Percentiles rank a stretch among this genome's conserved stretches.
These are phyloP conservation scores for Pandemis cinnamomeana DNA, from an alignment of 2,888 invertebrate genomes.

Conservation along the genomic window DNA sequence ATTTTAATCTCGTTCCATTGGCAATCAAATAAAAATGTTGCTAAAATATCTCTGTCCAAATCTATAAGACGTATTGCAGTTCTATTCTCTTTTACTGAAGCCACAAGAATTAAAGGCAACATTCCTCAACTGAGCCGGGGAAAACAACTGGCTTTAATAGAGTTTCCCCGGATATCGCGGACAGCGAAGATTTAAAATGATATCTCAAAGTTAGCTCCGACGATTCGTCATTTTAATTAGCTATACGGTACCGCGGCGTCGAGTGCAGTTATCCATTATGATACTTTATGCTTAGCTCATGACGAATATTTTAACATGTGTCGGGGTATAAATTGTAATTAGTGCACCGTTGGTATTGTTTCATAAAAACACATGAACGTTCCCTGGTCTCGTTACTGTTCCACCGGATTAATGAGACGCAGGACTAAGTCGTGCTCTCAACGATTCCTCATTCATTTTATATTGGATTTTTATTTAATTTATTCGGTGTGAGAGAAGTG, in stretches of 20 bases:
- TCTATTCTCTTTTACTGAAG: background rate
- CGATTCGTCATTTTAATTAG: conserved; percentile 19
- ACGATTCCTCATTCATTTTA: conserved; percentile 79
- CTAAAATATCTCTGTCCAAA: background rate
- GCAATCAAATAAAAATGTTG: background rate
- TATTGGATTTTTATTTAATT: conserved; percentile 81
- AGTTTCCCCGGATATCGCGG: background rate
- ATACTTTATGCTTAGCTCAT: conserved; percentile 23
- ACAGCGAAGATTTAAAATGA: background rate
- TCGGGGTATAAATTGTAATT: conserved; percentile 32
- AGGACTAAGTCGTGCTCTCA: conserved; percentile 43
- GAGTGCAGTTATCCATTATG: conserved; percentile 24
- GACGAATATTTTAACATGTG: conserved; percentile 29
- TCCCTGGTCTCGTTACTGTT: conserved; percentile 35
- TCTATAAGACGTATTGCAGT: background rate
- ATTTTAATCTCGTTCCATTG: background rate
- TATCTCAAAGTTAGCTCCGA: background rate
- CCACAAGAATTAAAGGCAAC: background rate
- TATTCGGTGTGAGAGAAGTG: conserved; percentile 80
- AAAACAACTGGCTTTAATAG: background rate
- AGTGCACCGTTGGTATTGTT: conserved; percentile 33
- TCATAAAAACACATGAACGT: conserved; percentile 35
- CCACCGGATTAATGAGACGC: conserved; percentile 66
- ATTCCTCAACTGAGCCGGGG: background rate
- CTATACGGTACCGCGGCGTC: background rate